Conservation (phyloP, 2,797 vertebrate genomes). For the Glyptemys insculpta region DNA sequence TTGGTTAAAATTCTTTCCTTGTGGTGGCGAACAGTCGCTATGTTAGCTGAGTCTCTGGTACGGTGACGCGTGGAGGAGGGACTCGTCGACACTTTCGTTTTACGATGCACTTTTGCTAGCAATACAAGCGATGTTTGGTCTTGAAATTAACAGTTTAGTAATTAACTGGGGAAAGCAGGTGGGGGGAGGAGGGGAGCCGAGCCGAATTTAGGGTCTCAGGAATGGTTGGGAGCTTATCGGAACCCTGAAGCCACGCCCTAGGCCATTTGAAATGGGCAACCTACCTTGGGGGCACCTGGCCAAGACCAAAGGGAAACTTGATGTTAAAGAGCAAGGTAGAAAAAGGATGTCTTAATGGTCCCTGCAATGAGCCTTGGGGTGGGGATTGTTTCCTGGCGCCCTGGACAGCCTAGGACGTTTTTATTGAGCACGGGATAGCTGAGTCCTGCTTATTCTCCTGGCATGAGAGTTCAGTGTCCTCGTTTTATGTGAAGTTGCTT, state of each 20-base stretch:
- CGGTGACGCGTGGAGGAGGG: not conserved
- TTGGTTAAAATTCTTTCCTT: slow-evolving; percentile 60
- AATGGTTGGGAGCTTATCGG: not conserved
- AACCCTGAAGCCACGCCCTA: not conserved
- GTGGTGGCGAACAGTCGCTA: not conserved
- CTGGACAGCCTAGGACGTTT: fast-evolving
- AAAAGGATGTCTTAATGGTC: not conserved
- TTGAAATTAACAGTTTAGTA: not conserved
- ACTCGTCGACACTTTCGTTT: slow-evolving; percentile 46
- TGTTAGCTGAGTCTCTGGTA: not conserved
- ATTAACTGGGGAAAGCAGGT: not conserved
- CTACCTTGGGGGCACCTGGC: not conserved
- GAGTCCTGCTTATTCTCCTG: not conserved
- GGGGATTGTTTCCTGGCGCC: not conserved
- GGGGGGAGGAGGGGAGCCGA: not conserved
- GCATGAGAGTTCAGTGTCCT: not conserved
- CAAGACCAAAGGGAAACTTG: slow-evolving; percentile 13
- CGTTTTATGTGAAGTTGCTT: not conserved
- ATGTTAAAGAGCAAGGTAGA: not conserved
- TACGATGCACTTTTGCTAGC: slow-evolving; percentile 65
- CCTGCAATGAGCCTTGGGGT: not conserved
- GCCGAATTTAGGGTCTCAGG: not conserved
- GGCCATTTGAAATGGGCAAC: not conserved
- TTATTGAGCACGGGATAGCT: not conserved
- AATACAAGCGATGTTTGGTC: slow-evolving; percentile 13